Percentiles rank a stretch among this genome's conserved stretches.
Evolutionary conservation across 2,888 invertebrate species (phyloP).

Genomic region (Rhabditoides inermis): DNA sequence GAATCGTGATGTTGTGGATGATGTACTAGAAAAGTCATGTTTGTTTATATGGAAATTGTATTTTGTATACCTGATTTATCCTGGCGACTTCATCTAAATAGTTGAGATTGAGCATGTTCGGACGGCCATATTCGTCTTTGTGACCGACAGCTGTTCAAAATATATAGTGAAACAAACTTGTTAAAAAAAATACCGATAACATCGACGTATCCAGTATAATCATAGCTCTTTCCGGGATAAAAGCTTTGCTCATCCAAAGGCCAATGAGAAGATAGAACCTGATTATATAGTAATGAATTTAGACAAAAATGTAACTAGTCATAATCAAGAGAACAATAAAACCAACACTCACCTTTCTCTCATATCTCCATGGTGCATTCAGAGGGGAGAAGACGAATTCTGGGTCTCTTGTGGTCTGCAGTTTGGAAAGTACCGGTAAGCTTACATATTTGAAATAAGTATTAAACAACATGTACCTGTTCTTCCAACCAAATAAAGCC

Average conservation of each 20-base stretch:
- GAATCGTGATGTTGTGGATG: constrained; percentile 44
- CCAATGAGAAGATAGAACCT: constrained; percentile 46
- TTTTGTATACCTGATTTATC: too few species aligned
- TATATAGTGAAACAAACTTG: background rate
- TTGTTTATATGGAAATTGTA: too few species aligned
- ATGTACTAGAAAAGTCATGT: constrained; percentile 33
- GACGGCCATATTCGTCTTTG: constrained; percentile 29
- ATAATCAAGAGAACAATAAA: background rate
- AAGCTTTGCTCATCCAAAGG: constrained; percentile 49
- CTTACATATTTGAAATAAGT: background rate
- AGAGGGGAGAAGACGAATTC: constrained; percentile 50
- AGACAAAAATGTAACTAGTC: background rate
- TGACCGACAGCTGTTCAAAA: background rate
- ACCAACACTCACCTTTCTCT: constrained; percentile 24
- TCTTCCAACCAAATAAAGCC: constrained; percentile 45
- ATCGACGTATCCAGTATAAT: constrained; percentile 48
- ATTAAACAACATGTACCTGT: constrained; percentile 27
- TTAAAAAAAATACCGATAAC: constrained; percentile 31
- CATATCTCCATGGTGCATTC: constrained; percentile 47
- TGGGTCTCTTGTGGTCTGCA: constrained; percentile 48
- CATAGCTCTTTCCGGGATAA: constrained; percentile 48
- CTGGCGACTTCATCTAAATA: constrained; percentile 47
- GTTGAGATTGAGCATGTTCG: constrained; percentile 39
- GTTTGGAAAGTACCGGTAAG: background rate
- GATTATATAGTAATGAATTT: background rate